phyloP scores from a whole-genome alignment of 2,888 invertebrate species.

The Neoaliturus tenellus region DNA sequence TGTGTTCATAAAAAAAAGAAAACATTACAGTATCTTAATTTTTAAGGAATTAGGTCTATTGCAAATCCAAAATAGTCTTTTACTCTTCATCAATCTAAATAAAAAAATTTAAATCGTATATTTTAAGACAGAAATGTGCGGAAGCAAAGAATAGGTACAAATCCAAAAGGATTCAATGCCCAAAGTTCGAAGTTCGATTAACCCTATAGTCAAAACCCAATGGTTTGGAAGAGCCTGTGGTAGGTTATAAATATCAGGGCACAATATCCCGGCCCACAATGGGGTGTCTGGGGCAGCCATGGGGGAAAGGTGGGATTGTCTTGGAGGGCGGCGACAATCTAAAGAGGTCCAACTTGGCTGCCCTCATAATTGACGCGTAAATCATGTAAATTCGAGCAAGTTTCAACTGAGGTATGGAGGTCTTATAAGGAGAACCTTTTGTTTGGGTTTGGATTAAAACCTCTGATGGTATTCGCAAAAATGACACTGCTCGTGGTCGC shows the following conservation, averaged over 20 bases:
- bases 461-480: too few relatives aligned
- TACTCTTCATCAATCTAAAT: too few relatives aligned
- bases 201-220: not conserved
- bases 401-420: too few relatives aligned
- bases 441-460: not conserved
- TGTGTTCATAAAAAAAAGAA: too few relatives aligned
- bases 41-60: too few relatives aligned
- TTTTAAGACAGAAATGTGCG: too few relatives aligned
- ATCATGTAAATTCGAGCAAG: not conserved
- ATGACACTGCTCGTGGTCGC: too few relatives aligned
- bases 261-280: constrained; percentile 13
- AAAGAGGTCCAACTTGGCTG: not conserved
- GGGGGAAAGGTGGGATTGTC: not conserved
- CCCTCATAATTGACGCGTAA: constrained; percentile 17
- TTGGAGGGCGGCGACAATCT: not conserved
- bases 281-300: not conserved
- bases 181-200: not conserved
- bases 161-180: too few relatives aligned
- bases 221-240: not conserved
- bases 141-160: too few relatives aligned
- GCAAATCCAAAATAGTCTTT: too few relatives aligned
- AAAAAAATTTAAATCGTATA: too few relatives aligned
- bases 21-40: too few relatives aligned
- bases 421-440: not conserved
- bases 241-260: not conserved